These are phyloP conservation scores for Thamnophis sirtalis DNA, from an alignment of 2,113 vertebrate genomes.

Conservation along the genomic window DNA sequence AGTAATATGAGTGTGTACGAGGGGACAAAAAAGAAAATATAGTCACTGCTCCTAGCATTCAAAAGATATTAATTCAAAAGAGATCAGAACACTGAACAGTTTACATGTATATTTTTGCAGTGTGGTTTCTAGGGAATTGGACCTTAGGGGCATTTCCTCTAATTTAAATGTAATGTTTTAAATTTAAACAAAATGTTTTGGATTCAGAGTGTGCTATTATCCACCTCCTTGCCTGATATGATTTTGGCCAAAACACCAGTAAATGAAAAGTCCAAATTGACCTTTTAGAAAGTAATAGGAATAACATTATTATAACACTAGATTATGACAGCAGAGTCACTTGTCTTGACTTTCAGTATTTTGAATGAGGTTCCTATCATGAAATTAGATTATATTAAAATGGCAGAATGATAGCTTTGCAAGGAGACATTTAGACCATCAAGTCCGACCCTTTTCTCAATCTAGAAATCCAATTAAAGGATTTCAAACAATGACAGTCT, in stretches of 20 bases:
- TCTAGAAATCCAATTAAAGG: background rate
- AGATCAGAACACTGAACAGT: background rate
- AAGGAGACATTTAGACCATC: background rate
- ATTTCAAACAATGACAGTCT: background rate
- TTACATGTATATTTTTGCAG: background rate
- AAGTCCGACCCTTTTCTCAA: background rate
- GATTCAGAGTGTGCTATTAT: background rate
- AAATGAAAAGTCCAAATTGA: background rate
- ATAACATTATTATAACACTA: background rate
- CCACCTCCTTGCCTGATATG: background rate
- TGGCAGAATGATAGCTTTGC: background rate
- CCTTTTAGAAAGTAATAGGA: background rate
- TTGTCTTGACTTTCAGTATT: background rate
- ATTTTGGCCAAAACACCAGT: background rate
- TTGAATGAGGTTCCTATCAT: background rate
- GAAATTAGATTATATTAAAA: background rate
- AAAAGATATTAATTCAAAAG: background rate
- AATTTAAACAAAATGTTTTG: background rate
- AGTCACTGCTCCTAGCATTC: background rate
- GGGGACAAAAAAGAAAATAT: background rate
- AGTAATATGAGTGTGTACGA: background rate
- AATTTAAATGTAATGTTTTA: background rate
- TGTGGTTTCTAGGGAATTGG: background rate
- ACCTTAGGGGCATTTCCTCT: background rate
- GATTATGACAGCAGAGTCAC: background rate